Percentiles rank a stretch among this genome's conserved stretches.
Evolutionary conservation across 2,888 invertebrate species (phyloP).

Genomic region (Parnassius apollo): DNA sequence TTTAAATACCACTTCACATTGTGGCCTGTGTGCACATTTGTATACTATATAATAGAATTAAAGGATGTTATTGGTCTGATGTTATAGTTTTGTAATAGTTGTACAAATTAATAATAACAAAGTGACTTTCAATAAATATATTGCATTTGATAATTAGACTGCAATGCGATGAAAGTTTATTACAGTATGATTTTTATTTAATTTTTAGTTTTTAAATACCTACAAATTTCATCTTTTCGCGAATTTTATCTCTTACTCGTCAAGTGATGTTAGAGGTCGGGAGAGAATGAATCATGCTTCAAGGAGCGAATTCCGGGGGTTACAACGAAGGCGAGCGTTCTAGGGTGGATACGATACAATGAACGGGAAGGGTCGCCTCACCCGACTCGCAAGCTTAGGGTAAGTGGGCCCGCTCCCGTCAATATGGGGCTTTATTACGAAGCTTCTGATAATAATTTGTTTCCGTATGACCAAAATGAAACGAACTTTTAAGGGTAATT

Average conservation of each 20-base stretch:
- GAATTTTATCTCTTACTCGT: slow-evolving; percentile 56
- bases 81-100: neutral
- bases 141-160: no score
- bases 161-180: neutral
- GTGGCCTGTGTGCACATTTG: slow-evolving; percentile 76
- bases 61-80: slow-evolving; percentile 54
- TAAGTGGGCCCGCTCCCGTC: slow-evolving; percentile 77
- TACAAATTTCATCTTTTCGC: slow-evolving; percentile 24
- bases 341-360: slow-evolving; percentile 78
- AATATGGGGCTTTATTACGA: slow-evolving; percentile 76
- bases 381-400: slow-evolving; percentile 66
- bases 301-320: slow-evolving; percentile 79
- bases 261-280: slow-evolving; percentile 63
- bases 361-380: slow-evolving; percentile 72
- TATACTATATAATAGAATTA: slow-evolving; percentile 57
- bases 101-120: neutral
- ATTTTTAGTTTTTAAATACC: neutral
- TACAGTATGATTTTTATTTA: neutral
- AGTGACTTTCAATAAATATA: neutral
- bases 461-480: slow-evolving; percentile 42
- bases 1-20: slow-evolving; percentile 78
- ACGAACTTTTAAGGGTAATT: neutral
- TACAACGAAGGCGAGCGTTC: slow-evolving; percentile 75
- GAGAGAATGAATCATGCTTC: slow-evolving; percentile 77
- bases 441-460: slow-evolving; percentile 70